Conservation (phyloP, 2,797 vertebrate genomes). For the Microctenopoma steveboyesi region DNA sequence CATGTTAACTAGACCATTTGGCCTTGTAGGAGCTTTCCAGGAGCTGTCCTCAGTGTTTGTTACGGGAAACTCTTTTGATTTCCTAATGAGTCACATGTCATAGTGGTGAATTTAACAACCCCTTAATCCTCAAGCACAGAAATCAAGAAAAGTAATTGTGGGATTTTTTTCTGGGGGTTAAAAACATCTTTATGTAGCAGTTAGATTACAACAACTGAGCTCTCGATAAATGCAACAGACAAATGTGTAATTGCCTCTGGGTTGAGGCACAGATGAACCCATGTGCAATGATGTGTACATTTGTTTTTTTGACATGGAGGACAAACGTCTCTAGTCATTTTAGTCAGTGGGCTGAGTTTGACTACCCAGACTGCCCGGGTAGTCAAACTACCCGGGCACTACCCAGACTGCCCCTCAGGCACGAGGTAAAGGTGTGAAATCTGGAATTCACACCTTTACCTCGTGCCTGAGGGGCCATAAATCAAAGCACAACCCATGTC, state of each 20-base stretch:
- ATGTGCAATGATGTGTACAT: too few relatives aligned
- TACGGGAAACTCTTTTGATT: not conserved
- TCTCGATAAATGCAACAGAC: too few relatives aligned
- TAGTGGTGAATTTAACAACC: not conserved
- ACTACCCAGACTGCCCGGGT: too few relatives aligned
- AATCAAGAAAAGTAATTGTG: not conserved
- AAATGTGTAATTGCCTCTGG: too few relatives aligned
- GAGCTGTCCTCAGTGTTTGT: conserved; percentile 4
- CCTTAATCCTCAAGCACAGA: not conserved
- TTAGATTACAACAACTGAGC: too few relatives aligned
- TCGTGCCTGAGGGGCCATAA: not conserved
- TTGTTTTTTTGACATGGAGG: too few relatives aligned
- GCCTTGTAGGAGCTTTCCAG: conserved; percentile 35
- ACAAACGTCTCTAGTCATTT: not conserved
- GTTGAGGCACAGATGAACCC: too few relatives aligned
- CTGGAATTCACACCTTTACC: not conserved
- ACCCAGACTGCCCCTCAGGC: too few relatives aligned
- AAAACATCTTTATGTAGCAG: not conserved
- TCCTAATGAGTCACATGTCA: not conserved
- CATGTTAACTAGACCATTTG: conserved; percentile 26
- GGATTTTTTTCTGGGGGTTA: not conserved
- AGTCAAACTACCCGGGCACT: too few relatives aligned
- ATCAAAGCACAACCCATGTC: not conserved
- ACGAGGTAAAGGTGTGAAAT: too few relatives aligned
- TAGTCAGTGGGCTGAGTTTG: not conserved